These are phyloP conservation scores for Hestina assimilis DNA, from an alignment of 1,140 invertebrate species.

Conservation along the genomic window DNA sequence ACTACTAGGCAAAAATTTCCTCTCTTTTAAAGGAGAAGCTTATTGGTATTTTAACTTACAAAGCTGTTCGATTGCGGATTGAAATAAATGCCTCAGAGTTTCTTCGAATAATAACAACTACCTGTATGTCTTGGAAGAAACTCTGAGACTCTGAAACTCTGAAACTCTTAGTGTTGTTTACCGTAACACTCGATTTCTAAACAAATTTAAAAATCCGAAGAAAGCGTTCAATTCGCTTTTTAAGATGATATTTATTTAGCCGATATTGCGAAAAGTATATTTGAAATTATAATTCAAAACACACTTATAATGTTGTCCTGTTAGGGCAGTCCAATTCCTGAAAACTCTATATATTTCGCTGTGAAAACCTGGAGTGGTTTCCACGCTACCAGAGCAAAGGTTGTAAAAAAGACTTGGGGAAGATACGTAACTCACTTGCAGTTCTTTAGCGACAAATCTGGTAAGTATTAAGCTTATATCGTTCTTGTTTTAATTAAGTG, in stretches of 20 bases:
- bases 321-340: conserved; percentile 79
- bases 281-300: not conserved
- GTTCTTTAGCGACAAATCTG: conserved; percentile 89
- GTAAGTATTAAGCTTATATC: conserved; percentile 69
- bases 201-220: too few relatives aligned
- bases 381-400: conserved; percentile 85
- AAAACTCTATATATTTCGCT: conserved; percentile 86
- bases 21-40: too few relatives aligned
- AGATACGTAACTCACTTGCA: conserved; percentile 83
- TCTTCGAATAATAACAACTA: too few relatives aligned
- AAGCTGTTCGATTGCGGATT: too few relatives aligned
- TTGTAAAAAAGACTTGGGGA: conserved; percentile 90
- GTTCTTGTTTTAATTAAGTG: conserved; percentile 1
- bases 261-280: not conserved
- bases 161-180: too few relatives aligned
- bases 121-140: too few relatives aligned
- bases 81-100: too few relatives aligned
- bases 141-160: too few relatives aligned
- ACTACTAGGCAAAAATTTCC: too few relatives aligned
- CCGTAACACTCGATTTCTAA: too few relatives aligned
- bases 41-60: too few relatives aligned
- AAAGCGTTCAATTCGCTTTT: too few relatives aligned
- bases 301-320: conserved; percentile 43
- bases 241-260: not conserved
- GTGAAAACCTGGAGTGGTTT: conserved; percentile 93